phyloP scores from a whole-genome alignment of 2,113 vertebrate species.

The Chaetodon auriga region DNA sequence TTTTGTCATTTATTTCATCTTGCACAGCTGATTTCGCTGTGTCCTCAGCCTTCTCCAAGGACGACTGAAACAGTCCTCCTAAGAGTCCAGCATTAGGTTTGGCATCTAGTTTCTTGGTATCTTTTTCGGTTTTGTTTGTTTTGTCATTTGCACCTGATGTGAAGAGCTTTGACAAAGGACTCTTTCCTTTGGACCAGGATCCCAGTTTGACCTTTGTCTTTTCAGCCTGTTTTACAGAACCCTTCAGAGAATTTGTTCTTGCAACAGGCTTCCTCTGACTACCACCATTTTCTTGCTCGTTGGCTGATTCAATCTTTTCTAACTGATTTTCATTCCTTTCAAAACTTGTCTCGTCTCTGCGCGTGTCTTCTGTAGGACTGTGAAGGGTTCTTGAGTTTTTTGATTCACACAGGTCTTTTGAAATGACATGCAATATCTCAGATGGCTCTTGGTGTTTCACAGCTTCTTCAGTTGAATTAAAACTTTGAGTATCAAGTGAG shows the following conservation, averaged over 20 bases:
- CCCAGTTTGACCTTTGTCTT: conserved; percentile 70
- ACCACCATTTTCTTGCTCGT: conserved; percentile 14
- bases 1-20: conserved; percentile 23
- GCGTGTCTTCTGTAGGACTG: not conserved
- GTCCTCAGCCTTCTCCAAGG: conserved; percentile 71
- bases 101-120: conserved; percentile 72
- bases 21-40: conserved; percentile 7
- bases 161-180: conserved; percentile 82
- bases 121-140: conserved; percentile 63
- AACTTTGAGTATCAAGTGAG: not conserved
- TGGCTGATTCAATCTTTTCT: conserved; percentile 1
- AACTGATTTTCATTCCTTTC: conserved; percentile 21
- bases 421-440: conserved; percentile 11
- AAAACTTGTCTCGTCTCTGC: not conserved
- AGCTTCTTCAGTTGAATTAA: conserved; percentile 25
- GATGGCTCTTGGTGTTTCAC: conserved; percentile 17
- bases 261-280: conserved; percentile 43
- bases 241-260: conserved; percentile 53
- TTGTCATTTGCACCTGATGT: conserved; percentile 76
- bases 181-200: conserved; percentile 81
- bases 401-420: conserved; percentile 3
- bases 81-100: conserved; percentile 81
- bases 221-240: conserved; percentile 56
- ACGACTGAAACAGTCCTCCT: conserved; percentile 82
- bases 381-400: conserved; percentile 1